Conservation (phyloP, 2,113 vertebrate species). For the Pao palembangensis region DNA sequence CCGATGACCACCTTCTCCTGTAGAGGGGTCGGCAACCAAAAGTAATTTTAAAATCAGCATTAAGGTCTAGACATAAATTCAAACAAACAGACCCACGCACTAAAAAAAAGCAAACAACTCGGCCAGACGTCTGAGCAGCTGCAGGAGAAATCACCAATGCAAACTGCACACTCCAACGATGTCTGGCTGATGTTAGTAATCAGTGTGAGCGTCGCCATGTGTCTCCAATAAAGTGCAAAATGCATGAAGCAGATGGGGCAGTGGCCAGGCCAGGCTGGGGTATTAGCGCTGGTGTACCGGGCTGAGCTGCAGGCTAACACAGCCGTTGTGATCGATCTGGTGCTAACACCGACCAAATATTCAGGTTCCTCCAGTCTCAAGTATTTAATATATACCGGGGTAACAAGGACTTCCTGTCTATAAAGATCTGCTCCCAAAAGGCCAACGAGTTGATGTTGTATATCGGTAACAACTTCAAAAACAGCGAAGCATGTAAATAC, state of each 20-base stretch:
- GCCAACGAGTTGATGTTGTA: no score
- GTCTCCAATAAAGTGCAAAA: constrained; percentile 48
- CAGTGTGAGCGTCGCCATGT: constrained; percentile 59
- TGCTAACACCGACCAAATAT: no score
- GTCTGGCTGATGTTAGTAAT: constrained; percentile 62
- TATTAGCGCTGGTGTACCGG: background rate
- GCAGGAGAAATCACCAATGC: constrained; percentile 49
- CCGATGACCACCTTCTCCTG: constrained; percentile 90
- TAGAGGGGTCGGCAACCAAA: constrained; percentile 34
- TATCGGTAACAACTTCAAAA: no score
- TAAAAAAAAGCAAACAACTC: constrained; percentile 2
- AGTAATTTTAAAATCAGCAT: constrained; percentile 8
- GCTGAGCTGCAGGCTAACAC: background rate
- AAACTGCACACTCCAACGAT: constrained; percentile 36
- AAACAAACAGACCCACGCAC: constrained; percentile 40
- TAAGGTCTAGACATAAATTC: constrained; percentile 44
- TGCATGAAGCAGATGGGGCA: constrained; percentile 33
- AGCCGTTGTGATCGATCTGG: no score
- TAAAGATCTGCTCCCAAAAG: no score
- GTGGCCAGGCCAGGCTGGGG: background rate
- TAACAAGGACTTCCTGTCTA: no score
- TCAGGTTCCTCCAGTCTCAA: background rate
- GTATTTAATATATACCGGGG: no score
- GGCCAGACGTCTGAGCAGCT: constrained; percentile 42
- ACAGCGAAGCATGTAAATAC: background rate